Base-by-base conservation (phyloP, 2,888 invertebrate species). In the Drosophila fulvimacula region DNA sequence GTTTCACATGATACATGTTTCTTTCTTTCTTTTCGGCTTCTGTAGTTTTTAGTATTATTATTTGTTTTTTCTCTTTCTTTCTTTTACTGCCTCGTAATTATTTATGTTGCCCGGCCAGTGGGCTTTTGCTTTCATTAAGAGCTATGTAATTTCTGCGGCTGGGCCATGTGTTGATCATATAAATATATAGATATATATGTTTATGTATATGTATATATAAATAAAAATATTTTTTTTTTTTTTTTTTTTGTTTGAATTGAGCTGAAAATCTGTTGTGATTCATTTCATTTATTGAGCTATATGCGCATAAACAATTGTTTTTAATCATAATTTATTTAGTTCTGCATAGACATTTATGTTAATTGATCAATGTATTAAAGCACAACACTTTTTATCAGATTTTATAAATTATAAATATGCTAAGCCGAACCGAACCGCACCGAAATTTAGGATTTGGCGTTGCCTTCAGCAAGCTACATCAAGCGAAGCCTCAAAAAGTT, bases 91-190 rank as follows among this genome's bases (percentile, higher is more conserved):
- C 72, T 69, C 65, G 63, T 76, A 68, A 73, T 69, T 76, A 79
- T 82, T 81, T 82, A 73, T 70, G 73, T 65, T 73, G 61, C 60
- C 52, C 59, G 56, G 32, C 56, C 30, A 41, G 55, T 67, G 57
- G 53, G 51, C 30, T 67, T 73, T 60, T 64, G 71, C 41, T 59
- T 66, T 66, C 69, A 44, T 76, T 73, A 69, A 79, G 69, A 61
- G 61, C 68, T 68, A 39, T 79, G 73, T 79, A 73, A 69, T 73
- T 66, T 61, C 48, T 64, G 49, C 36, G 57, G 30, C 49, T 51
- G 67, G 83, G 83, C 86, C 88, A 83, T 88, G 76, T 85, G 85
- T 72, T 68, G 61, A 57, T 71, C 69, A 62, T 64, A 70, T 61
- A 41, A 34, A n/a, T 39, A 53, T 66, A 38, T 46, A 11, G n/a